A percentile compares a stretch with the other conserved stretches of the same genome.
Evolutionary conservation across 2,113 vertebrate genomes (phyloP).

Genomic region (Laticauda colubrina): DNA sequence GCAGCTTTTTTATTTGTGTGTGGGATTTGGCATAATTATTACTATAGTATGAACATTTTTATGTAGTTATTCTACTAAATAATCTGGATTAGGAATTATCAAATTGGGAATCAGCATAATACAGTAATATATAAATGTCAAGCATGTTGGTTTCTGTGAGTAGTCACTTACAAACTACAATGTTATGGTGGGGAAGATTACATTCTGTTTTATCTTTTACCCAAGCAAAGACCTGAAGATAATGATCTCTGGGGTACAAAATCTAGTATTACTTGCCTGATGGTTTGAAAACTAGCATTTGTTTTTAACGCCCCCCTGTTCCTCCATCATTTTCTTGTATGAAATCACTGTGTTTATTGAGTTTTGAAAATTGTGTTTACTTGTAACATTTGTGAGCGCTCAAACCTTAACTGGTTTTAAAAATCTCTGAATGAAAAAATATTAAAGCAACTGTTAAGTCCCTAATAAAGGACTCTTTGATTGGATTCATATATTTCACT

Average conservation of each 20-base stretch:
- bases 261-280: not conserved
- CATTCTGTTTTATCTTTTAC: not conserved
- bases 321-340: not conserved
- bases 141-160: not conserved
- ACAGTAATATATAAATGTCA: not conserved
- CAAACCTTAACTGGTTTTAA: not conserved
- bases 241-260: not conserved
- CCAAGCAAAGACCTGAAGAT: not conserved
- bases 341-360: not conserved
- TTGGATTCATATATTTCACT: not conserved
- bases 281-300: not conserved
- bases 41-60: not conserved
- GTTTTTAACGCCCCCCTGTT: not conserved
- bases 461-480: not conserved
- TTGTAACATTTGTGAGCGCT: not conserved
- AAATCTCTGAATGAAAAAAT: not conserved
- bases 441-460: not conserved
- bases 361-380: not conserved
- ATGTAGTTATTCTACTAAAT: not conserved
- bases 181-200: not conserved
- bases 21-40: not conserved
- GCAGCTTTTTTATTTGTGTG: not conserved
- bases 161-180: not conserved
- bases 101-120: slow-evolving; percentile 1
- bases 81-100: not conserved